Percentiles rank a stretch among this genome's conserved stretches.
Evolutionary conservation across 2,888 invertebrate genomes (phyloP).

Genomic region (Orthosia incerta): DNA sequence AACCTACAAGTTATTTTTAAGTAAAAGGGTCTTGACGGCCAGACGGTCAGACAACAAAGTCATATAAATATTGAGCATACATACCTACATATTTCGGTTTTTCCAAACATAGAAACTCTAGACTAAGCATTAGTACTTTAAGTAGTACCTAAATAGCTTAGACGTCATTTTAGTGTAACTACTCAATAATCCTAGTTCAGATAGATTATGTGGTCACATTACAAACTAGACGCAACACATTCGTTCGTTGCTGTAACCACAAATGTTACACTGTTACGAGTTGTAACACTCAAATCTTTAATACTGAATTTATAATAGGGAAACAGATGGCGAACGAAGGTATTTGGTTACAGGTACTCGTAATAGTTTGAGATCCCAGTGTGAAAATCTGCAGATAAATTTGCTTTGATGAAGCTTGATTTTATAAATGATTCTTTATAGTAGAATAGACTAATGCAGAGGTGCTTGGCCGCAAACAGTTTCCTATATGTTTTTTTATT

Average conservation of each 20-base stretch:
- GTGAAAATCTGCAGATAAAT: no score
- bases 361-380: background rate
- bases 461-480: no score
- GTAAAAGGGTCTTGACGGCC: background rate
- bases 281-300: conserved; percentile 47
- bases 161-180: conserved; percentile 12
- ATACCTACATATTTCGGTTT: background rate
- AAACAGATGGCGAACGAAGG: conserved; percentile 49
- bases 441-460: no score
- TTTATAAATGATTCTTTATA: no score
- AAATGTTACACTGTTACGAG: conserved; percentile 26
- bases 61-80: background rate
- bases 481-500: no score
- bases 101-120: background rate
- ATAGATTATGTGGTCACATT: conserved; percentile 13
- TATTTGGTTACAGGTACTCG: conserved; percentile 43
- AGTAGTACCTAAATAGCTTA: background rate
- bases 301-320: conserved; percentile 58
- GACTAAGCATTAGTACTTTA: background rate
- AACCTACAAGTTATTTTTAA: background rate
- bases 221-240: conserved; percentile 10
- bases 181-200: background rate
- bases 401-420: no score
- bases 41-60: background rate
- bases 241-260: conserved; percentile 32